A percentile compares a stretch with the other conserved stretches of the same genome.
Conservation (phyloP, 2,888 invertebrate genomes). For the Drosophila neonasuta region DNA sequence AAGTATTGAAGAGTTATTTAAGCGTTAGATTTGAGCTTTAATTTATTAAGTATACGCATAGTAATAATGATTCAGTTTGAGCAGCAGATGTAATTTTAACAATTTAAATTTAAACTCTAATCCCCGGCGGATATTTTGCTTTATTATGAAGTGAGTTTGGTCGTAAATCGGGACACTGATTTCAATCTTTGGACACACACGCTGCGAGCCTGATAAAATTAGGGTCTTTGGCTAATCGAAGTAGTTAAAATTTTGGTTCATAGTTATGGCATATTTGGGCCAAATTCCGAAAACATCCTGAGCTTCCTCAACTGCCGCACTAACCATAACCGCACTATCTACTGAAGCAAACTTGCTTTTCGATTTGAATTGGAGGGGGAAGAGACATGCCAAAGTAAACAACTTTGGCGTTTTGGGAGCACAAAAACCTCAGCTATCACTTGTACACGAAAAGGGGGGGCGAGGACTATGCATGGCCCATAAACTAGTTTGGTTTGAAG, state of each 20-base stretch:
- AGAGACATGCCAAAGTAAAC: slow-evolving; percentile 15
- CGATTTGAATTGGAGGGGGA: slow-evolving; percentile 34
- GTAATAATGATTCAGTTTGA: too few species aligned
- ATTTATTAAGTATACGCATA: too few species aligned
- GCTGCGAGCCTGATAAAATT: slow-evolving; percentile 13
- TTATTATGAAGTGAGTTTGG: background rate
- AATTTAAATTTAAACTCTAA: background rate
- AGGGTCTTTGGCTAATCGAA: slow-evolving; percentile 30
- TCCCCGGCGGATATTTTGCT: slow-evolving; percentile 3
- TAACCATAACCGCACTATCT: slow-evolving; percentile 51
- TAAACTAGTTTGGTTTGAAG: slow-evolving; percentile 30
- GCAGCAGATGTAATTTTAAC: too few species aligned
- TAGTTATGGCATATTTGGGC: slow-evolving; percentile 49
- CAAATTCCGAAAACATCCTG: slow-evolving; percentile 25
- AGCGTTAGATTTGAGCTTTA: background rate
- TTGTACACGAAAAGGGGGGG: too few species aligned
- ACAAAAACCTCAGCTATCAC: slow-evolving; percentile 21
- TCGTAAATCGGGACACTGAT: background rate
- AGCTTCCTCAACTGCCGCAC: slow-evolving; percentile 25
- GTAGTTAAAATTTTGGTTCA: slow-evolving; percentile 26
- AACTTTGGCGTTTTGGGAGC: slow-evolving; percentile 28
- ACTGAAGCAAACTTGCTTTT: slow-evolving; percentile 39
- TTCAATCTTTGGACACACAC: background rate
- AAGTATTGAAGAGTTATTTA: background rate
- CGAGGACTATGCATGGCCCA: slow-evolving; percentile 8